These are phyloP conservation scores for Rousettus leschenaultii DNA, from an alignment of 2,113 vertebrate species.

Conservation along the genomic window DNA sequence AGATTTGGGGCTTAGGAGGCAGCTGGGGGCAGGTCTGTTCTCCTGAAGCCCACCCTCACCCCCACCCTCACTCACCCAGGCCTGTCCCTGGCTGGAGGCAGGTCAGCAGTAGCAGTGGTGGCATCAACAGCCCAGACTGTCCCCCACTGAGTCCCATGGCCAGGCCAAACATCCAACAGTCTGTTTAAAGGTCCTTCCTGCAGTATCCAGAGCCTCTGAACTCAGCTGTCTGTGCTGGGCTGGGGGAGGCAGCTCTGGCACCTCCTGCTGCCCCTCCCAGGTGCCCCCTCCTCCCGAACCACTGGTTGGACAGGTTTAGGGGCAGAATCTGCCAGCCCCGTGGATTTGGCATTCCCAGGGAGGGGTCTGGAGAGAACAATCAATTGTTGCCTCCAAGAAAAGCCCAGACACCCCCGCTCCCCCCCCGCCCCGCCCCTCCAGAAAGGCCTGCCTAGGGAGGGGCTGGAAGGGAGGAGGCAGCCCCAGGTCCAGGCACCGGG, in stretches of 20 bases:
- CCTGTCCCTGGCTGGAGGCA: background rate
- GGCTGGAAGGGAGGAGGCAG: background rate
- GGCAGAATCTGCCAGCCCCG: background rate
- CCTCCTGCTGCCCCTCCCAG: background rate
- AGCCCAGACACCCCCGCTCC: background rate
- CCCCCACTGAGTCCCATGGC: background rate
- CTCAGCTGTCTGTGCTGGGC: background rate
- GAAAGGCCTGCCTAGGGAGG: conserved; percentile 4
- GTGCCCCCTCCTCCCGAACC: conserved; percentile 17
- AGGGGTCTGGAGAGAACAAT: conserved; percentile 22
- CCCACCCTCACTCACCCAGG: conserved; percentile 51
- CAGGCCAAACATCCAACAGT: background rate
- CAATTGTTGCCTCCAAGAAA: background rate
- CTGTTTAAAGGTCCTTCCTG: background rate
- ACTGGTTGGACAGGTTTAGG: conserved; percentile 57
- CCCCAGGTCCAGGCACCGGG: background rate
- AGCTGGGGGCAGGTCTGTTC: background rate
- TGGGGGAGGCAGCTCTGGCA: background rate
- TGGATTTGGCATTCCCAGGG: background rate
- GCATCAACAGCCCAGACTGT: background rate
- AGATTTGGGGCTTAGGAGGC: background rate
- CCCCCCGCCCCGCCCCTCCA: background rate
- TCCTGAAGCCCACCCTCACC: background rate
- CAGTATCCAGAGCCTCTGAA: background rate
- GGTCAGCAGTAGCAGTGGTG: background rate